Evolutionary conservation across 2,888 invertebrate species (phyloP).

Genomic region (Apodemia zela): DNA sequence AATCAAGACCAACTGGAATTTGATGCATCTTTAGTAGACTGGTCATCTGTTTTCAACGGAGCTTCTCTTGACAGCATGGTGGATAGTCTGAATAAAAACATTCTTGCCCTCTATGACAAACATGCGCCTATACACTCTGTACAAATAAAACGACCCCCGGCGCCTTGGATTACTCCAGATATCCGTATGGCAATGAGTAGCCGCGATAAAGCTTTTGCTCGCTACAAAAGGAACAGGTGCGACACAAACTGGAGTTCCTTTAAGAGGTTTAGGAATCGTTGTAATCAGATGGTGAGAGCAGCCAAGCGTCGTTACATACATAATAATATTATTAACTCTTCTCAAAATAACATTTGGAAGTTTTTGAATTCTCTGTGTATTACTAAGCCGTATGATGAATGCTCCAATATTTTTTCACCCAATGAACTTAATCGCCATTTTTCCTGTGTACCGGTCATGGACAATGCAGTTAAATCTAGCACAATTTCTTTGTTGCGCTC

Average conservation of each 20-base stretch:
- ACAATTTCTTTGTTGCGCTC: no score
- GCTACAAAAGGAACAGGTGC: not conserved
- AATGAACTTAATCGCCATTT: no score
- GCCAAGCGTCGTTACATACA: no score
- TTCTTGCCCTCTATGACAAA: not conserved
- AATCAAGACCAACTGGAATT: not conserved
- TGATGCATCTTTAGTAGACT: not conserved
- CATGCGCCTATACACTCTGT: not conserved
- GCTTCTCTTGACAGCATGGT: not conserved
- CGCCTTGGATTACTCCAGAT: not conserved
- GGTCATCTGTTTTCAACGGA: not conserved
- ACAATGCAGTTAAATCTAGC: no score
- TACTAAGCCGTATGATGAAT: no score
- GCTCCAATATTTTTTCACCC: no score
- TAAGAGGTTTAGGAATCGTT: not conserved
- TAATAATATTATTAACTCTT: no score
- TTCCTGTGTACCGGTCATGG: no score
- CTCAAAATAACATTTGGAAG: no score
- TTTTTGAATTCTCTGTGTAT: no score
- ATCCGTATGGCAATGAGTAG: not conserved
- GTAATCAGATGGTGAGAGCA: not conserved
- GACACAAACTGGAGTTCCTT: not conserved
- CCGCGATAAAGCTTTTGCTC: not conserved
- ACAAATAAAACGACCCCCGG: not conserved
- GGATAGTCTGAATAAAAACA: not conserved